Evolutionary conservation across 2,113 vertebrate species (phyloP).

Genomic region (Cephalopterus ornatus): DNA sequence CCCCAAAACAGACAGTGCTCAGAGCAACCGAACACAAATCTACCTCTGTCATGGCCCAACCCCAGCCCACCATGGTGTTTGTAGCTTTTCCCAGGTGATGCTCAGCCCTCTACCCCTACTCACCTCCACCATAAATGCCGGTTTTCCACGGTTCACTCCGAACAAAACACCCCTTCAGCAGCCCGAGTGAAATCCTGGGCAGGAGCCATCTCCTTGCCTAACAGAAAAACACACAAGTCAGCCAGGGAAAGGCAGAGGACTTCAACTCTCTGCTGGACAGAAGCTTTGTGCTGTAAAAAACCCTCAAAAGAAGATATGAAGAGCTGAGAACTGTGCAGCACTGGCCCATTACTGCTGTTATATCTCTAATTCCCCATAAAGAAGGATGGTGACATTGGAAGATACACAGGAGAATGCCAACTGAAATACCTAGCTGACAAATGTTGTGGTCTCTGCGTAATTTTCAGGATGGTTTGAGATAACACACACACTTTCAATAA

Average conservation of each 20-base stretch:
- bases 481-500: accelerated
- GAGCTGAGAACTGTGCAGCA: not conserved
- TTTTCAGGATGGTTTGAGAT: not conserved
- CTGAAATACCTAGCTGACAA: accelerated
- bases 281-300: not conserved
- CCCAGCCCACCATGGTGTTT: not conserved
- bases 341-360: not conserved
- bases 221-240: not conserved
- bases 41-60: not conserved
- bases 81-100: not conserved
- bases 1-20: not conserved
- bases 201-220: not conserved
- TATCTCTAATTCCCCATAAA: not conserved
- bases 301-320: accelerated
- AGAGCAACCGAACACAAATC: not conserved
- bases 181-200: not conserved
- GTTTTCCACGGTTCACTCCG: accelerated
- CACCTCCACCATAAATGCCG: not conserved
- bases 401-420: not conserved
- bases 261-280: not conserved
- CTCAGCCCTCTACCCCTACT: not conserved
- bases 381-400: not conserved
- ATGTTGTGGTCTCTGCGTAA: not conserved
- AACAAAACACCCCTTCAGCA: not conserved
- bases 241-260: not conserved